Evolutionary conservation across 2,888 invertebrate genomes (phyloP).

Genomic region (Galeruca laticollis): DNA sequence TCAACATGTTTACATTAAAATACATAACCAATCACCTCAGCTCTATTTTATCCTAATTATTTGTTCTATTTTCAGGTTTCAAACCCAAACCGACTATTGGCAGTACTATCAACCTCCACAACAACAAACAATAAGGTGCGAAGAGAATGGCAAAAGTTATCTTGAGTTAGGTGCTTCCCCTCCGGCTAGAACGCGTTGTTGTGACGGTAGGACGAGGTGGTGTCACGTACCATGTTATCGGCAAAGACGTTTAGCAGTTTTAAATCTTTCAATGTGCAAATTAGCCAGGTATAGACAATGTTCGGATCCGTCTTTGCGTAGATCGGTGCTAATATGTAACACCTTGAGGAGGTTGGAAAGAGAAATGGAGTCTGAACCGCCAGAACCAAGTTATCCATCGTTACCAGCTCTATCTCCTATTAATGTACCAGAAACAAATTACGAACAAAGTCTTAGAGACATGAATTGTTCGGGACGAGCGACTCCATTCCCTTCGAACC

Average conservation of each 20-base stretch:
- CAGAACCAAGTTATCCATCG: conserved; percentile 63
- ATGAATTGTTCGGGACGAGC: conserved; percentile 73
- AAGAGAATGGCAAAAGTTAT: conserved; percentile 92
- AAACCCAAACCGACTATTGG: conserved; percentile 66
- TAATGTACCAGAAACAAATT: conserved; percentile 45
- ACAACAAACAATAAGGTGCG: conserved; percentile 86
- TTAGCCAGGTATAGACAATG: conserved; percentile 88
- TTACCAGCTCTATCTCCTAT: conserved; percentile 65
- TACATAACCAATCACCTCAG: too few species aligned
- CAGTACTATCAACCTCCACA: conserved; percentile 70
- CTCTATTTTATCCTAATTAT: background rate
- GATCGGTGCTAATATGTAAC: conserved; percentile 94
- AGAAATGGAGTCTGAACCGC: conserved; percentile 83
- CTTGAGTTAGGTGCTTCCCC: conserved; percentile 82
- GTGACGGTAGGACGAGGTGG: conserved; percentile 70
- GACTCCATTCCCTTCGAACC: conserved; percentile 76
- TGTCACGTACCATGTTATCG: conserved; percentile 88
- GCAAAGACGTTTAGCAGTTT: conserved; percentile 87
- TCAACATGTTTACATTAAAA: too few species aligned
- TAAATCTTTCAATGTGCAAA: conserved; percentile 93
- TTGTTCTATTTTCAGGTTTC: conserved; percentile 57
- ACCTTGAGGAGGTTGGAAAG: conserved; percentile 76
- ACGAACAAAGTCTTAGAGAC: conserved; percentile 67
- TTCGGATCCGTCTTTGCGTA: conserved; percentile 88
- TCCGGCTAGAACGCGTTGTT: conserved; percentile 62